Conservation (phyloP, 2,797 vertebrate species). For the Leptodactylus fallax region DNA sequence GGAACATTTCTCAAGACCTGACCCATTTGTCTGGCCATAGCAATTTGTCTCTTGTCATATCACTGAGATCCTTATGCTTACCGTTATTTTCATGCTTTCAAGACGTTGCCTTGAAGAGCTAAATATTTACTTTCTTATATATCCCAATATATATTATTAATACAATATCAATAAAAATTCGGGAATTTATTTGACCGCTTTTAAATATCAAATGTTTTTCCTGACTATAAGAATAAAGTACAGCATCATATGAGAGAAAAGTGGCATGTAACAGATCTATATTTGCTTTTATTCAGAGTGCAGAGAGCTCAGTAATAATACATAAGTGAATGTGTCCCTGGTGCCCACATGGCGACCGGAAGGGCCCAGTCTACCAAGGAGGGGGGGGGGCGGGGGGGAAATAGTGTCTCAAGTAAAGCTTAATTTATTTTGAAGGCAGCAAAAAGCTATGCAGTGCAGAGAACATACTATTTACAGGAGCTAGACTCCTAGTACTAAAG, state of each 20-base stretch:
- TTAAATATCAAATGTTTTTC: conserved; percentile 3
- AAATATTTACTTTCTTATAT: too few relatives aligned
- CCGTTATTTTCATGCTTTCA: too few relatives aligned
- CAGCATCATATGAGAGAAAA: neutral
- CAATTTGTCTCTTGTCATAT: too few relatives aligned
- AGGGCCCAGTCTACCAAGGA: neutral
- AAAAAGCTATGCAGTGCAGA: neutral
- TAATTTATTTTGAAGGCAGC: neutral
- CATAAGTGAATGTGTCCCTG: conserved; percentile 11
- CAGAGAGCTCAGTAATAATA: conserved; percentile 27
- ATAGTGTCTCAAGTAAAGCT: too few relatives aligned
- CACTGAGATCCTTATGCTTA: too few relatives aligned
- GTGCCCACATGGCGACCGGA: conserved; percentile 20
- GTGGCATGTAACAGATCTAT: conserved; percentile 29
- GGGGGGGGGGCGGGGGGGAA: too few relatives aligned
- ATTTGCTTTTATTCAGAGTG: conserved; percentile 33
- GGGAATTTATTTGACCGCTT: neutral
- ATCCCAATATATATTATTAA: too few relatives aligned
- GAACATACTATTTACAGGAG: neutral
- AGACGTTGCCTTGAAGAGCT: too few relatives aligned
- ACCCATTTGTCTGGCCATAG: too few relatives aligned
- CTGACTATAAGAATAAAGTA: neutral
- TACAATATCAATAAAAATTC: neutral
- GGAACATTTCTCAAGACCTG: too few relatives aligned
- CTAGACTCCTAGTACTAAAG: neutral